Evolutionary conservation across 2,797 vertebrate genomes (phyloP).

Genomic region (Columba guinea): DNA sequence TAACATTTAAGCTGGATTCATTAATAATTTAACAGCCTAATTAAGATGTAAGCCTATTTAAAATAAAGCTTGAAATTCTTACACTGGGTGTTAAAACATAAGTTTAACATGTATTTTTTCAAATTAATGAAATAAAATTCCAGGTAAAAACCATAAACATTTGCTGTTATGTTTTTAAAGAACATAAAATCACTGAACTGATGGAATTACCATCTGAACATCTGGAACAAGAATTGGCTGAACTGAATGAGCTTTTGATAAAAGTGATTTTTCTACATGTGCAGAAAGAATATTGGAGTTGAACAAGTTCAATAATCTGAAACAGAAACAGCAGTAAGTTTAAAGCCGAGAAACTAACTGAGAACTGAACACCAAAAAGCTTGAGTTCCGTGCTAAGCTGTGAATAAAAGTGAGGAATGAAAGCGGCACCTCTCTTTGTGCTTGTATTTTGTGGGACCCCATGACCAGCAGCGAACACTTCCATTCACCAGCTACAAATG

Average conservation of each 20-base stretch:
- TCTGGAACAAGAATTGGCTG: constrained; percentile 34
- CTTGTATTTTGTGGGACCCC: neutral
- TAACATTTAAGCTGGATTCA: neutral
- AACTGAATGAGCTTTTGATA: constrained; percentile 32
- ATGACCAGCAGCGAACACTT: neutral
- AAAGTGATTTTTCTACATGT: constrained; percentile 14
- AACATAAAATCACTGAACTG: neutral
- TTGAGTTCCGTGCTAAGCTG: neutral
- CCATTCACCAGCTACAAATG: neutral
- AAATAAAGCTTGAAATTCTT: neutral
- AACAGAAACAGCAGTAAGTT: constrained; percentile 24
- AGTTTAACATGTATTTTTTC: neutral
- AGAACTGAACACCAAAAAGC: neutral
- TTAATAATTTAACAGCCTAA: neutral
- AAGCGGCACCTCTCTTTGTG: neutral
- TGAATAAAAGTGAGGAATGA: neutral
- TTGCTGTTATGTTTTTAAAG: neutral
- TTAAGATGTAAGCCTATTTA: neutral
- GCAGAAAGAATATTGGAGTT: constrained; percentile 32
- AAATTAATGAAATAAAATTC: neutral
- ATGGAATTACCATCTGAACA: constrained; percentile 33
- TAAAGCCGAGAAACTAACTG: neutral
- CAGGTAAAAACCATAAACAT: neutral
- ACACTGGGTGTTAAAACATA: neutral
- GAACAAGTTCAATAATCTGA: constrained; percentile 13